A percentile compares a stretch with the other conserved stretches of the same genome.
Conservation (phyloP, 2,797 vertebrate species). For the Hydrophis major region DNA sequence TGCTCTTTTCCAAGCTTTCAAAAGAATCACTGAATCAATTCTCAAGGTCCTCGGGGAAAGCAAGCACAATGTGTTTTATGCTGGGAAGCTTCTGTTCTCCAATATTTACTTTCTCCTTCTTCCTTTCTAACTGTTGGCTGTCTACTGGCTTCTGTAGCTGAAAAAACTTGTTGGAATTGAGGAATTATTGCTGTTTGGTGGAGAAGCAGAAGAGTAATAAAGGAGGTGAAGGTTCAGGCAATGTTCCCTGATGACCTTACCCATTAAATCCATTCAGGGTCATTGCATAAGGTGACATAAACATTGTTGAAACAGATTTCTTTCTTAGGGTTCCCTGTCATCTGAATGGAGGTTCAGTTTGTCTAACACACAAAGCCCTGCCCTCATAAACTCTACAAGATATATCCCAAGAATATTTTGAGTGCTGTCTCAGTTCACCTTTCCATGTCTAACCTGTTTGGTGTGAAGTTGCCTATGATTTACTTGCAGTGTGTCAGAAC, state of each 20-base stretch:
- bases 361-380: not conserved
- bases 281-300: not conserved
- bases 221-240: not conserved
- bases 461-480: not conserved
- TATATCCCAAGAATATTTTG: not conserved
- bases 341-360: not conserved
- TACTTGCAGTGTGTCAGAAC: not conserved
- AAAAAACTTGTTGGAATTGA: not conserved
- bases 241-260: not conserved
- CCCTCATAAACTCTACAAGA: not conserved
- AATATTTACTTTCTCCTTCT: not conserved
- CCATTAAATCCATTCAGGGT: not conserved
- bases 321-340: not conserved
- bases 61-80: not conserved
- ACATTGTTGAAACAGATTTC: not conserved
- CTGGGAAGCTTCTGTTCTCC: not conserved
- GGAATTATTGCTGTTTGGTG: not conserved
- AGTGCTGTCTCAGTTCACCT: not conserved
- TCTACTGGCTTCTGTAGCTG: not conserved
- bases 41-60: not conserved
- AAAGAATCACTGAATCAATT: not conserved
- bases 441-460: not conserved
- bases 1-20: not conserved
- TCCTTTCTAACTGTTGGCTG: not conserved
- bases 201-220: not conserved